Base-by-base conservation (phyloP, 2,797 vertebrate genomes). In the Alcedo quadribrachys region DNA sequence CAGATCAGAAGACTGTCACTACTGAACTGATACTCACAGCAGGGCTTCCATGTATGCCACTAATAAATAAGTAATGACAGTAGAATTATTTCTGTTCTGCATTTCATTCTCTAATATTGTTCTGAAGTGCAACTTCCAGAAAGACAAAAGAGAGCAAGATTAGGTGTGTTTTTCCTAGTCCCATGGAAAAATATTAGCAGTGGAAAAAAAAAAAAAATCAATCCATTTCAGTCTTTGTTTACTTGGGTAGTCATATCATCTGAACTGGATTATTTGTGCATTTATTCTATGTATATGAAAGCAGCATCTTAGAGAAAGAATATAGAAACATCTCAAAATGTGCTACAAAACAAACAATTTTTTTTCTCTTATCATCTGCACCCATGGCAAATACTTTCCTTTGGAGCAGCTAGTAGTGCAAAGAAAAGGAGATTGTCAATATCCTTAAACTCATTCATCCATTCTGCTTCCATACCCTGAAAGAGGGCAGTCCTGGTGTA, bases 61-160 rank as follows among this genome's bases (percentile, higher is more conserved):
- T 89, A 86, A 86, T 79, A 84, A 90, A 55, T 86, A 85, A 91
- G 25, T 69, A 92, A 88, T 48, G 55, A 40, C 16, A 85, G 81
- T 18, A 88, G 55, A 86, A 84, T 62, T 61, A 80, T 65, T 89
- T 77, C 33, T 87, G 28, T 58, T 86, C 46, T 58, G 8, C n/a
- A 65, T 78, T 74, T 57, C 8, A 51, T 81, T 58, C n/a, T 28
- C 27, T 81, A 58, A 71, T 81, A 67, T 17, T 53, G 7, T 61
- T 83, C 30, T 69, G 62, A 11, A 28, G 27, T 30, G 42, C 5
- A 63, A 30, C 28, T 87, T 77, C 50, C n/a, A 65, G 54, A 78
- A 82, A 90, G 48, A 28, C 9, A 76, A 62, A 71, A 33, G 3
- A 21, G 5, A 17, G 8, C n/a, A 30, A 80, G 30, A 58, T 48